Evolutionary conservation across 2,888 invertebrate genomes (phyloP).

Genomic region (Drosophila peninsularis): DNA sequence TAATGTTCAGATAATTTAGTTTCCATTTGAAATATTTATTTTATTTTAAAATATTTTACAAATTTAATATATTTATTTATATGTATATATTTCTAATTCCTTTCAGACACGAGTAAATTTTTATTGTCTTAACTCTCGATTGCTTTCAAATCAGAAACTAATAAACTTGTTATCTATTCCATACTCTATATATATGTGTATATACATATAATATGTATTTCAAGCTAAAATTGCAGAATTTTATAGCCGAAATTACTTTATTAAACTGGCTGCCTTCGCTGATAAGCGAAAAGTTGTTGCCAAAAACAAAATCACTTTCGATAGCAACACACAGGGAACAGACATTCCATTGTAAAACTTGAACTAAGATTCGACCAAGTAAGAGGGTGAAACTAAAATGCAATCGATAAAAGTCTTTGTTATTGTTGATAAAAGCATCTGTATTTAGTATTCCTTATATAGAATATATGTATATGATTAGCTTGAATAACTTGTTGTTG

Average conservation of each 20-base stretch:
- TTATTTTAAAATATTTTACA: too few species aligned
- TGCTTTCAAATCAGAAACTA: background rate
- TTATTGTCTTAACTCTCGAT: background rate
- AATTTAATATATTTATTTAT: too few species aligned
- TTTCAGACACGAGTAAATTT: background rate
- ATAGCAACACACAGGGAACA: conserved; percentile 34
- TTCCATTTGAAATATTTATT: too few species aligned
- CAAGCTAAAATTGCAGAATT: background rate
- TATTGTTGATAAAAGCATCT: background rate
- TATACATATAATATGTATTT: background rate
- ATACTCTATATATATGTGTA: background rate
- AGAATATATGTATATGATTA: too few species aligned
- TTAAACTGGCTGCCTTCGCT: conserved; percentile 7
- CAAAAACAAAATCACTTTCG: conserved; percentile 28
- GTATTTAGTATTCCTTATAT: background rate
- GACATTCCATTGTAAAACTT: background rate
- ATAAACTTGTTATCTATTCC: conserved; percentile 4
- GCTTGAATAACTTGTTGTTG: too few species aligned
- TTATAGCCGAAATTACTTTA: conserved; percentile 6
- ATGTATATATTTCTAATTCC: too few species aligned
- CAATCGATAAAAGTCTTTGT: background rate
- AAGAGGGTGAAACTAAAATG: background rate
- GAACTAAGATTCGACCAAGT: too few species aligned
- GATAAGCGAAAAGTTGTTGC: conserved; percentile 37
- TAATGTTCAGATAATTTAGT: too few species aligned